A percentile compares a stretch with the other conserved stretches of the same genome.
These are phyloP conservation scores for Eriosoma lanigerum DNA, from an alignment of 1,140 invertebrate species.

Conservation along the genomic window DNA sequence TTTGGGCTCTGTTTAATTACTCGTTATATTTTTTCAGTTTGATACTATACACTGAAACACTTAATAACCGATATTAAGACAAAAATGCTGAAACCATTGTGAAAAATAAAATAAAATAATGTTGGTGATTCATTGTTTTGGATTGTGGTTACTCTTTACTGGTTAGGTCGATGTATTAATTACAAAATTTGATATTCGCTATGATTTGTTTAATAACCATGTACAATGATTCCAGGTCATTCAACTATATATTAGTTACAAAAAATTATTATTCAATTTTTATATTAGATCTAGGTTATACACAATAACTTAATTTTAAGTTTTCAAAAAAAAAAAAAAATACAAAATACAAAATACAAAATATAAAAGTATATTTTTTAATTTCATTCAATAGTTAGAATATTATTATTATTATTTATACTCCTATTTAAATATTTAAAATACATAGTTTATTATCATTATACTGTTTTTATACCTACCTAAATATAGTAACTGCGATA, in stretches of 20 bases:
- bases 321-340: too few relatives aligned
- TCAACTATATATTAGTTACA: not conserved
- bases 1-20: constrained; percentile 31
- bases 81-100: constrained; percentile 34
- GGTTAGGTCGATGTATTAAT: constrained; percentile 35
- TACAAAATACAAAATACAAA: too few relatives aligned
- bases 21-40: constrained; percentile 21
- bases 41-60: constrained; percentile 2
- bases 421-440: too few relatives aligned
- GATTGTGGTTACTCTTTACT: not conserved
- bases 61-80: constrained; percentile 48
- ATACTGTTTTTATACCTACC: too few relatives aligned
- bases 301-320: too few relatives aligned
- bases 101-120: constrained; percentile 3
- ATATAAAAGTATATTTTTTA: too few relatives aligned
- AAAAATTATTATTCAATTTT: too few relatives aligned
- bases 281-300: too few relatives aligned
- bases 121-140: constrained; percentile 36
- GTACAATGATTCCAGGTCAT: not conserved
- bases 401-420: too few relatives aligned
- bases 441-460: too few relatives aligned
- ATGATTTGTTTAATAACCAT: constrained; percentile 15
- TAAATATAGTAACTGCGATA: too few relatives aligned
- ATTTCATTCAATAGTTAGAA: too few relatives aligned
- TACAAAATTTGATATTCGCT: constrained; percentile 8